Evolutionary conservation across 2,113 vertebrate genomes (phyloP).

Genomic region (Chascanopsetta lugubris): DNA sequence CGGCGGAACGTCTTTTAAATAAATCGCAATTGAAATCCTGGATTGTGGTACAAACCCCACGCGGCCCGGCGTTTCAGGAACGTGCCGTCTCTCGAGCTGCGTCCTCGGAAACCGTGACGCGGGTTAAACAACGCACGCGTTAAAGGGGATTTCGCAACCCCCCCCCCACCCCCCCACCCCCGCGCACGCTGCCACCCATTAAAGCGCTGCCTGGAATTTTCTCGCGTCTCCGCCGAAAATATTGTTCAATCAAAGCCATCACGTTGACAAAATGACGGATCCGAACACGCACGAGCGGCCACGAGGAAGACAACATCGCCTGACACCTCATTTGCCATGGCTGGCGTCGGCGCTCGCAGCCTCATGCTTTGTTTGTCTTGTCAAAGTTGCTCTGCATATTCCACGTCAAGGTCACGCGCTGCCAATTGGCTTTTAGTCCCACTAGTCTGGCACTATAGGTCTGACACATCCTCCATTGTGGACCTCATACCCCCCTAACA

Average conservation of each 20-base stretch:
- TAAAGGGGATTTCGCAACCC: constrained; percentile 9
- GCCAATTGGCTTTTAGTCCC: constrained; percentile 61
- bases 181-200: constrained; percentile 35
- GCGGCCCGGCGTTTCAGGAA: neutral
- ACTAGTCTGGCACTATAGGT: constrained; percentile 47
- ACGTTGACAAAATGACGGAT: constrained; percentile 58
- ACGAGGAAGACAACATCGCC: constrained; percentile 61
- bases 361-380: constrained; percentile 73
- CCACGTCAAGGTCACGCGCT: constrained; percentile 67
- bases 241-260: constrained; percentile 71
- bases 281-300: constrained; percentile 61
- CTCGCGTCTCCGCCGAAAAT: constrained; percentile 25
- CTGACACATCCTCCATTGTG: constrained; percentile 25
- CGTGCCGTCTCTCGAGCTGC: neutral
- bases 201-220: constrained; percentile 34
- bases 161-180: constrained; percentile 8
- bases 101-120: constrained; percentile 22
- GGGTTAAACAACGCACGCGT: constrained; percentile 3
- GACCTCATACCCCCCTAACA: constrained; percentile 49
- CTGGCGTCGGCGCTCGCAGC: constrained; percentile 49
- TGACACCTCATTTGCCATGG: constrained; percentile 67
- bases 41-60: constrained; percentile 11
- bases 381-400: constrained; percentile 70
- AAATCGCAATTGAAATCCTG: neutral
- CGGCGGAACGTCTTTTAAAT: constrained; percentile 5